These are phyloP conservation scores for Oriolus oriolus DNA, from an alignment of 2,113 vertebrate species.

Conservation along the genomic window DNA sequence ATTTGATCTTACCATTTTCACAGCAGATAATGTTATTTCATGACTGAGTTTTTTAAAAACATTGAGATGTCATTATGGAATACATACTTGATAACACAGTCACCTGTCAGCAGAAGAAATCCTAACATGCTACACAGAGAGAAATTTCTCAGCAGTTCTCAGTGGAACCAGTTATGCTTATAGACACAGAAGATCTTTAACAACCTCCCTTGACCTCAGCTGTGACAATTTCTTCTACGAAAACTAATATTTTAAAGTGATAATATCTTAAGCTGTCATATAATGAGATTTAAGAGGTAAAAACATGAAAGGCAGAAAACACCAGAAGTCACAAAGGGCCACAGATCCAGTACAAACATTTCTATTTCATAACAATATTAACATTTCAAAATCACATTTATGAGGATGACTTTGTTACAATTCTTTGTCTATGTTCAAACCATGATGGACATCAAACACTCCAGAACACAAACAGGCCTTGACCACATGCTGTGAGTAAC, in stretches of 20 bases:
- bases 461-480: fast-evolving
- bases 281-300: not conserved
- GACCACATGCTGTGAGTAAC: not conserved
- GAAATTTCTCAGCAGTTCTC: constrained; percentile 69
- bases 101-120: constrained; percentile 73
- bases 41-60: constrained; percentile 67
- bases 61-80: constrained; percentile 74
- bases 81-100: constrained; percentile 73
- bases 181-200: constrained; percentile 52
- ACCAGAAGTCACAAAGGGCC: not conserved
- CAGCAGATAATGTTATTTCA: not conserved
- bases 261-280: not conserved
- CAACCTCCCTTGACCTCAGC: not conserved
- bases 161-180: constrained; percentile 72
- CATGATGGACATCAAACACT: not conserved
- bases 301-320: not conserved
- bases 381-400: not conserved
- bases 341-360: not conserved
- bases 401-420: not conserved
- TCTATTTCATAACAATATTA: not conserved
- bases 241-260: not conserved
- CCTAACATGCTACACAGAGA: constrained; percentile 69
- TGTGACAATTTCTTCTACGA: not conserved
- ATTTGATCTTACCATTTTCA: not conserved
- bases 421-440: not conserved